These are phyloP conservation scores for Thera obeliscata DNA, from an alignment of 2,888 invertebrate genomes.

Conservation along the genomic window DNA sequence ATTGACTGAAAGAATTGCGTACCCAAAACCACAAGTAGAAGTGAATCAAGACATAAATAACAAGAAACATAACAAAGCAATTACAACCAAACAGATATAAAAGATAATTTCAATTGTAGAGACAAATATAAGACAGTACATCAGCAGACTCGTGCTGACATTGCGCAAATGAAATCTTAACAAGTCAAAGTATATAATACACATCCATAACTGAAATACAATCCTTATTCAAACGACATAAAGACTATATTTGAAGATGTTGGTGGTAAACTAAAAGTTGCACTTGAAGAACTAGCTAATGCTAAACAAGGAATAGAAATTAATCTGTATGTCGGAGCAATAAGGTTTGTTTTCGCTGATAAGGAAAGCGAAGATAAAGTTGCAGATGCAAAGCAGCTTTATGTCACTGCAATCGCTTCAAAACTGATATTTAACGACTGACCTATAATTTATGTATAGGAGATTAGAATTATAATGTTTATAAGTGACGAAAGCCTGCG, in stretches of 20 bases:
- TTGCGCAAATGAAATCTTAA: slow-evolving; percentile 64
- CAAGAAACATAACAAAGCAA: slow-evolving; percentile 35
- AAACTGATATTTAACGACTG: slow-evolving; percentile 78
- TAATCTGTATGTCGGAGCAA: slow-evolving; percentile 45
- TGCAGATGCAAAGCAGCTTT: slow-evolving; percentile 65
- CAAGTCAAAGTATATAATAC: slow-evolving; percentile 45
- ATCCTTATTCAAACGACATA: slow-evolving; percentile 46
- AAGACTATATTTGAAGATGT: slow-evolving; percentile 43
- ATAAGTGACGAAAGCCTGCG: slow-evolving; percentile 63
- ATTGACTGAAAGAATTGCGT: neutral
- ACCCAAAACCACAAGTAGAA: neutral
- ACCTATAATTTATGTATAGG: slow-evolving; percentile 72
- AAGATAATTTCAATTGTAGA: slow-evolving; percentile 52
- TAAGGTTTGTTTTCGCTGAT: slow-evolving; percentile 45
- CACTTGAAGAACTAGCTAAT: slow-evolving; percentile 40
- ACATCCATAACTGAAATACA: slow-evolving; percentile 41
- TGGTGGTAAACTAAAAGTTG: slow-evolving; percentile 46
- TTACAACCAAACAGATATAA: slow-evolving; percentile 42
- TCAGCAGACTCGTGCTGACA: slow-evolving; percentile 60
- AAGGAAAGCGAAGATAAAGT: slow-evolving; percentile 45
- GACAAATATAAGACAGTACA: slow-evolving; percentile 55
- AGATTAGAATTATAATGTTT: slow-evolving; percentile 74
- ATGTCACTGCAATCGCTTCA: slow-evolving; percentile 73
- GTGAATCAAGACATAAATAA: slow-evolving; percentile 5
- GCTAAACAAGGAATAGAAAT: slow-evolving; percentile 40